Conservation (phyloP, 2,113 vertebrate genomes). For the Poecile atricapillus region DNA sequence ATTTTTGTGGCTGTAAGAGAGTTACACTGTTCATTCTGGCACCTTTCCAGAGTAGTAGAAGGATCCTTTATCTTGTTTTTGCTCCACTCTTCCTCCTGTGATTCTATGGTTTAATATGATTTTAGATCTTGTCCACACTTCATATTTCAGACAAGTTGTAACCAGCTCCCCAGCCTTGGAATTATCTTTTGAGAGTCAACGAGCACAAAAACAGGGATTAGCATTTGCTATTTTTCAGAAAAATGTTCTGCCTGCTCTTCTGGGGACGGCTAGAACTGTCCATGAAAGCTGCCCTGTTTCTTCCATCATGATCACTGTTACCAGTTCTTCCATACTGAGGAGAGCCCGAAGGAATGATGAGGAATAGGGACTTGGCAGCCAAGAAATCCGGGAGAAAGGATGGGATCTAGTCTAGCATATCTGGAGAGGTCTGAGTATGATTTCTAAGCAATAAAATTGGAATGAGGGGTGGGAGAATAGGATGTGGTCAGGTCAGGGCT, state of each 20-base stretch:
- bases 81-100: not conserved
- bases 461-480: not conserved
- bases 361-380: not conserved
- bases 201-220: not conserved
- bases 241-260: not conserved
- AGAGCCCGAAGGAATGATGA: not conserved
- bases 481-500: not conserved
- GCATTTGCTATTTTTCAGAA: not conserved
- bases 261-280: not conserved
- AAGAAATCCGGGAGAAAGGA: not conserved
- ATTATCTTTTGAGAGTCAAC: not conserved
- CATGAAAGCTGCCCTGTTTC: not conserved
- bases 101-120: not conserved
- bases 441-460: not conserved
- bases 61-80: not conserved
- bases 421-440: not conserved
- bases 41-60: not conserved
- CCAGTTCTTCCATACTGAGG: not conserved
- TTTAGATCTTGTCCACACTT: not conserved
- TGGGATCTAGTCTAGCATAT: not conserved
- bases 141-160: not conserved
- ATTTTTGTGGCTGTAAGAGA: not conserved
- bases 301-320: not conserved
- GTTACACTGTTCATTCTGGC: not conserved
- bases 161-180: not conserved